Conservation (phyloP, 2,888 invertebrate species). For the Iselma pallidipennis region DNA sequence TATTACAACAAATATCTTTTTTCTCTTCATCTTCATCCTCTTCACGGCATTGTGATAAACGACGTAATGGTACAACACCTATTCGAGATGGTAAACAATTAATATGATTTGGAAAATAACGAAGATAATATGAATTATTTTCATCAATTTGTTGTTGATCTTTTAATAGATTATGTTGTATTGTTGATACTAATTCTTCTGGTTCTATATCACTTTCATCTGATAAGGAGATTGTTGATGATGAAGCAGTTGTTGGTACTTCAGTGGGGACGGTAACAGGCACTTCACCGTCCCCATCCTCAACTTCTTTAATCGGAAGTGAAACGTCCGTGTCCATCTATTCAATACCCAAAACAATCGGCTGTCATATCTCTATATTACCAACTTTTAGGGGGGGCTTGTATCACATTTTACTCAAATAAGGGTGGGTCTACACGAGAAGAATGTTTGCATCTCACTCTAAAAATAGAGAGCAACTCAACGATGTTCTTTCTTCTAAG, state of each 20-base stretch:
- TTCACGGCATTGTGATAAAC: conserved; percentile 81
- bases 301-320: conserved; percentile 10
- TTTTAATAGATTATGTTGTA: conserved; percentile 68
- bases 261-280: background rate
- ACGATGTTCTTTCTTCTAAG: no score
- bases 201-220: conserved; percentile 66
- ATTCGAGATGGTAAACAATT: conserved; percentile 70
- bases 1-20: conserved; percentile 26
- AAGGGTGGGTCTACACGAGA: no score
- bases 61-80: conserved; percentile 61
- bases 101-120: conserved; percentile 74
- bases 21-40: conserved; percentile 77
- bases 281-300: conserved; percentile 9
- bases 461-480: no score
- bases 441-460: no score
- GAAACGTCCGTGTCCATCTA: conserved; percentile 33
- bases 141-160: conserved; percentile 60
- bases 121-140: conserved; percentile 66
- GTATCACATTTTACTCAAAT: no score
- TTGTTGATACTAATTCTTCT: conserved; percentile 68
- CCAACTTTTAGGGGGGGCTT: no score
- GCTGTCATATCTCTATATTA: no score
- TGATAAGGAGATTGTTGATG: conserved; percentile 26
- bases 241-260: conserved; percentile 22
- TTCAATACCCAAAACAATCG: background rate